phyloP scores from a whole-genome alignment of 2,888 invertebrate genomes.

The Orthosia gothica region DNA sequence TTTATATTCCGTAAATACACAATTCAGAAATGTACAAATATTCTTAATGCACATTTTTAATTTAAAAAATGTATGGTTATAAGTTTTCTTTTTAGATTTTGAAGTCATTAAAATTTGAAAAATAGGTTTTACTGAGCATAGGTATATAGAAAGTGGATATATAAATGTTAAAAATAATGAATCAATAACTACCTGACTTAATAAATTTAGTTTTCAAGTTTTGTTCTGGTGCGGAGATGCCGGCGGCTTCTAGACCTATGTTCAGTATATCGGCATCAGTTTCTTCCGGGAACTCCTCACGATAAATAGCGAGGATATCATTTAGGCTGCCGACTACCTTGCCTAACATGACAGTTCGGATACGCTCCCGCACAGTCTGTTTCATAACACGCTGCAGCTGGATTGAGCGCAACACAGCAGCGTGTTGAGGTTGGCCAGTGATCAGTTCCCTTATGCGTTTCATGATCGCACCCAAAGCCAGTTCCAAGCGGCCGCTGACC shows the following conservation, averaged over 20 bases:
- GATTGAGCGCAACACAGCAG: constrained; percentile 49
- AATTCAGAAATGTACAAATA: neutral
- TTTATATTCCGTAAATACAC: constrained; percentile 8
- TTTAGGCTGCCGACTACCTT: constrained; percentile 72
- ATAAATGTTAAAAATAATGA: constrained; percentile 43
- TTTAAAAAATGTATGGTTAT: neutral
- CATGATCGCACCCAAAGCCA: constrained; percentile 81
- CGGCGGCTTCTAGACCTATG: constrained; percentile 68
- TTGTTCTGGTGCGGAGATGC: constrained; percentile 34
- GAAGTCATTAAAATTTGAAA: neutral
- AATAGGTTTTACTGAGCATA: neutral
- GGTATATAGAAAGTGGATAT: neutral
- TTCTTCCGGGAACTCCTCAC: constrained; percentile 72
- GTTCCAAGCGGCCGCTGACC: constrained; percentile 82
- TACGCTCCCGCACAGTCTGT: constrained; percentile 80
- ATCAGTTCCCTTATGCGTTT: constrained; percentile 75
- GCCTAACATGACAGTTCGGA: constrained; percentile 78
- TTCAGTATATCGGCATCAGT: constrained; percentile 79
- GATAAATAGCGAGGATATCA: constrained; percentile 76
- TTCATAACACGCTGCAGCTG: constrained; percentile 76
- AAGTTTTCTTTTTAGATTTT: neutral
- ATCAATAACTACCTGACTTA: constrained; percentile 73
- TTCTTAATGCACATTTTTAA: neutral
- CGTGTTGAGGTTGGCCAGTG: constrained; percentile 44
- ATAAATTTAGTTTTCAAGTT: constrained; percentile 27